These are phyloP conservation scores for Phyllotreta striolata DNA, from an alignment of 2,888 invertebrate genomes.

Conservation along the genomic window DNA sequence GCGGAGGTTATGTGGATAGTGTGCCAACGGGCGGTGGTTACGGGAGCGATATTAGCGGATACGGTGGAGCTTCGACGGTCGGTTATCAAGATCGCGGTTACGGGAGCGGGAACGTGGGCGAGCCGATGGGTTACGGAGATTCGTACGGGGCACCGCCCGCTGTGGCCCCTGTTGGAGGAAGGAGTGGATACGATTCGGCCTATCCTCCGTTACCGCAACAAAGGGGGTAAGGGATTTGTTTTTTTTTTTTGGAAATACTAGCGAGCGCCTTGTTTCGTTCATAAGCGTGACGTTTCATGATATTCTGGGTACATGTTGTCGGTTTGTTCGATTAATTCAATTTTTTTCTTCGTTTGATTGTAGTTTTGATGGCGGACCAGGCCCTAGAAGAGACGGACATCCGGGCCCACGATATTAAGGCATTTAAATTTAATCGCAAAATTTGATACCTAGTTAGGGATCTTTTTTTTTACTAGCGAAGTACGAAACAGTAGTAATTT, in stretches of 20 bases:
- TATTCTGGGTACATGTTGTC: too few relatives aligned
- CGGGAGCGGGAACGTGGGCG: constrained; percentile 24
- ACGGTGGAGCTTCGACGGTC: constrained; percentile 36
- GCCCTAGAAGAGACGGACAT: too few relatives aligned
- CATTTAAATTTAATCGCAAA: too few relatives aligned
- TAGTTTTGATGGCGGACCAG: too few relatives aligned
- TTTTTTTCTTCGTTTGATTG: too few relatives aligned
- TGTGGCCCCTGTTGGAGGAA: constrained; percentile 30
- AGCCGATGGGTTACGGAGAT: constrained; percentile 30
- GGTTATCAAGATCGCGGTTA: constrained; percentile 38
- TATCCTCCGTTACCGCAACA: constrained; percentile 48
- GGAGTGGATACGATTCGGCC: constrained; percentile 47
- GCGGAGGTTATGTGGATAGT: constrained; percentile 6
- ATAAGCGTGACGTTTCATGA: constrained; percentile 48
- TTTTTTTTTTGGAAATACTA: constrained; percentile 53
- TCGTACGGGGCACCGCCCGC: constrained; percentile 35
- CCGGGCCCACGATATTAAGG: too few relatives aligned
- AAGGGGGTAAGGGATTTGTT: constrained; percentile 44
- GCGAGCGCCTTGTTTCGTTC: constrained; percentile 30
- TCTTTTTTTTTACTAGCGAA: too few relatives aligned
- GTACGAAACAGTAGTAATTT: too few relatives aligned
- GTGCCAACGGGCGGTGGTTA: constrained; percentile 29
- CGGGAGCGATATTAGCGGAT: constrained; percentile 40
- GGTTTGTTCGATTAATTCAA: too few relatives aligned
- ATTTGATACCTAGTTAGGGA: too few relatives aligned